Evolutionary conservation across 2,797 vertebrate genomes (phyloP).

Genomic region (Protosalanx chinensis): DNA sequence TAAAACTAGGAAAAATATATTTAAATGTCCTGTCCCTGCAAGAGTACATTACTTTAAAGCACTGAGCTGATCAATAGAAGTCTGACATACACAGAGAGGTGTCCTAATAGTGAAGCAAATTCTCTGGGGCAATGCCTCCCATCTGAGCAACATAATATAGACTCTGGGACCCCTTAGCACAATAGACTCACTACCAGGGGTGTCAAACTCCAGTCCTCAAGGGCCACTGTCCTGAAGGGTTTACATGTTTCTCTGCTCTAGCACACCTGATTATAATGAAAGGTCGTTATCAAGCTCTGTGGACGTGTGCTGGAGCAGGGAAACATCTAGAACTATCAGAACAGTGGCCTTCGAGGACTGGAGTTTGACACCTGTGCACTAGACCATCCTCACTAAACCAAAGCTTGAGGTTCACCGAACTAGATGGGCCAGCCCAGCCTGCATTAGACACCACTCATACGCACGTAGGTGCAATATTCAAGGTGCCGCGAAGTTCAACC

Average conservation of each 20-base stretch:
- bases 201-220: too few relatives aligned
- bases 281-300: too few relatives aligned
- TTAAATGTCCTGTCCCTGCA: slow-evolving; percentile 48
- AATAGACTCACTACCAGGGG: slow-evolving; percentile 17
- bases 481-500: slow-evolving; percentile 15
- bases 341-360: too few relatives aligned
- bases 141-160: slow-evolving; percentile 16
- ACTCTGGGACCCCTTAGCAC: slow-evolving; percentile 19
- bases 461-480: slow-evolving; percentile 9
- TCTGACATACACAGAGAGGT: slow-evolving; percentile 12
- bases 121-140: slow-evolving; percentile 29
- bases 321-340: too few relatives aligned
- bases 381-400: slow-evolving; percentile 43
- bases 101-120: slow-evolving; percentile 20
- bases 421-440: slow-evolving; percentile 12
- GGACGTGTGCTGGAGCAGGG: too few relatives aligned
- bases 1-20: slow-evolving; percentile 64
- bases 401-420: slow-evolving; percentile 8
- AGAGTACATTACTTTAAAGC: slow-evolving; percentile 52
- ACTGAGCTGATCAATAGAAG: slow-evolving; percentile 42
- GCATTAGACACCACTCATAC: slow-evolving; percentile 9
- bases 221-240: too few relatives aligned
- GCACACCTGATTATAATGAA: too few relatives aligned
- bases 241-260: too few relatives aligned
- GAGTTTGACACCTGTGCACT: neutral